phyloP scores from a whole-genome alignment of 2,113 vertebrate species.

The Donacobius atricapilla region DNA sequence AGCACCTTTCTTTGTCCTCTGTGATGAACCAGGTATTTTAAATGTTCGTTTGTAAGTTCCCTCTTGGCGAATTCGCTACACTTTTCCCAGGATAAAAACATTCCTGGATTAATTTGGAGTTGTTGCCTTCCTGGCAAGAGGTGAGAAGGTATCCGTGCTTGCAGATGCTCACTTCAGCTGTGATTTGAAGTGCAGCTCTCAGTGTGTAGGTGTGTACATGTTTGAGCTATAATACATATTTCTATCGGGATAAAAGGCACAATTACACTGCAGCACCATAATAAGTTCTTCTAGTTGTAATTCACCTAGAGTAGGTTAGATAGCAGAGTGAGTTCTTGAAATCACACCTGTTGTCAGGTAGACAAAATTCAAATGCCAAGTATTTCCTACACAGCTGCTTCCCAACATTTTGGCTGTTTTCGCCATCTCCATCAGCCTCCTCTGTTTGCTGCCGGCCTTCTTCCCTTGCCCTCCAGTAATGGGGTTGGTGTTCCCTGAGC shows the following conservation, averaged over 20 bases:
- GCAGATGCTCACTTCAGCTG: background rate
- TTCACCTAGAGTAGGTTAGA: background rate
- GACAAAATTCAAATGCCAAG: too few relatives aligned
- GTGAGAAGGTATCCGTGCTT: background rate
- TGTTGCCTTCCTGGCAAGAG: background rate
- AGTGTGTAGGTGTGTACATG: background rate
- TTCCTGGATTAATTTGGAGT: background rate
- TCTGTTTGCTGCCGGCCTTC: too few relatives aligned
- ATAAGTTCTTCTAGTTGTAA: background rate
- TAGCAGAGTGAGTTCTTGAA: too few relatives aligned
- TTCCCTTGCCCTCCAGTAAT: too few relatives aligned
- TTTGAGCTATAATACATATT: background rate
- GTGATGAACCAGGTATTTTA: background rate
- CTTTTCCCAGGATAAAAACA: background rate
- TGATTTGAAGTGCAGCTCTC: background rate
- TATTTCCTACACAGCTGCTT: too few relatives aligned
- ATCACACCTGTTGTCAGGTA: too few relatives aligned
- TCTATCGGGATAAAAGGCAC: background rate
- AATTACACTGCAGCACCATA: background rate
- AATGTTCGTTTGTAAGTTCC: background rate
- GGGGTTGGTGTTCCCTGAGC: too few relatives aligned
- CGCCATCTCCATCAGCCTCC: too few relatives aligned
- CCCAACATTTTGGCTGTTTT: too few relatives aligned
- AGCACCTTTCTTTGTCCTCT: constrained; percentile 16
- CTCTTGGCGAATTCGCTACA: background rate